Conservation (phyloP, 1,140 invertebrate genomes). For the Bursaphelenchus mucronatus region DNA sequence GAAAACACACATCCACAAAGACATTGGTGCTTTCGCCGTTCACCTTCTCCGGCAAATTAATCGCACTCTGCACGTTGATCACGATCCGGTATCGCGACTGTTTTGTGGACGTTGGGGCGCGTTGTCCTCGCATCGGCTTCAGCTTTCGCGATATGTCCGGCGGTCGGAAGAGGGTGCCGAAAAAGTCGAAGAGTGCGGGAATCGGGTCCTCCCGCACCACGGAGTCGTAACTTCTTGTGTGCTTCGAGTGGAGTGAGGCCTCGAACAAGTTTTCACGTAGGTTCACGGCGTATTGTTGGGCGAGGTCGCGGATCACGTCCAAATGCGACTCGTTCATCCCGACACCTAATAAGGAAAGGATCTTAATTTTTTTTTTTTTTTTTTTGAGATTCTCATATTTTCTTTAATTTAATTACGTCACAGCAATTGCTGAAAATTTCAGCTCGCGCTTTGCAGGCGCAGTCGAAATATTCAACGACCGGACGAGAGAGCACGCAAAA, state of each 20-base stretch:
- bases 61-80: constrained; percentile 41
- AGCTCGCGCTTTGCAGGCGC: too few relatives aligned
- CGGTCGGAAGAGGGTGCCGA: constrained; percentile 31
- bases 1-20: constrained; percentile 36
- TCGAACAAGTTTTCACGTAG: constrained; percentile 24
- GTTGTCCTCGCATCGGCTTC: constrained; percentile 41
- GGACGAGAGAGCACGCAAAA: too few relatives aligned
- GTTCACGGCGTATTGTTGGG: constrained; percentile 27
- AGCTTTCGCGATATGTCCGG: constrained; percentile 43
- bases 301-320: constrained; percentile 11
- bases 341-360: too few relatives aligned
- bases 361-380: too few relatives aligned
- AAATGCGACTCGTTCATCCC: constrained; percentile 1
- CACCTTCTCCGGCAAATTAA: constrained; percentile 34
- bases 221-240: constrained; percentile 28
- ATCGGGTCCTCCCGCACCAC: constrained; percentile 41
- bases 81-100: constrained; percentile 23
- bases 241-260: constrained; percentile 5
- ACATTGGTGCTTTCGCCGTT: constrained; percentile 23
- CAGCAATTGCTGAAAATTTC: too few relatives aligned
- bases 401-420: too few relatives aligned
- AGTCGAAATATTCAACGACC: too few relatives aligned
- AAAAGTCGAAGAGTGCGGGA: constrained; percentile 16
- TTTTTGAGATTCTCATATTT: too few relatives aligned
- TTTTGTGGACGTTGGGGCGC: background rate